Evolutionary conservation across 2,888 invertebrate genomes (phyloP), one percentile per base, ranked within the genome.

Genomic region (Notodonta dromedarius): DNA sequence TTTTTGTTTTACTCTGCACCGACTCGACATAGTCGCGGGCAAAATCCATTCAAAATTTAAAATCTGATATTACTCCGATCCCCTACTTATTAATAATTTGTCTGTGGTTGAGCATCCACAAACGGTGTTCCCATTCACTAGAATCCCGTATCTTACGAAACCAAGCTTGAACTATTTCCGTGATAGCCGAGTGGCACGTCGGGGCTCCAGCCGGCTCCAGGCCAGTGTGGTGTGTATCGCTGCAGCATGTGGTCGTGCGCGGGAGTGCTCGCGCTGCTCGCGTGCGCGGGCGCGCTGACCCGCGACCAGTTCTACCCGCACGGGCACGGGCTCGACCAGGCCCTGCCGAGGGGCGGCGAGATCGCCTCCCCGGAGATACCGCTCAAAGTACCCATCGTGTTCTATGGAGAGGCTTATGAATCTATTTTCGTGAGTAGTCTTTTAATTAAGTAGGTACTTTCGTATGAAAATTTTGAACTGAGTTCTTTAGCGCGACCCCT

Each of bases 351-450:
- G 56, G 94, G 94, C 0, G 94, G 95, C 72, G 96, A 96, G 69
- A 88, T 95, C 14, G 94, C 96, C n/a, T 95, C 96, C 12, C 94
- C 94, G 0, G 96, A 96, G 83, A 89, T 96, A 7, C 80, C 83
- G 4, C 94, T 98, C 2, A 94, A 93, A 78, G 96, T 96, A 48
- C 97, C 98, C 2, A 94, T 98, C 60, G 93, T 95, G 57, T 98
- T 98, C 91, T 98, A 96, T 85, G 97, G 96, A 73, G 95, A 96
- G 71, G 90, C 91, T 67, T 98, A 97, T 86, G 95, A 96, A 61
- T 94, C 95, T 46, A 94, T 98, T 78, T 98, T 94, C 89, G 98
- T 98, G 92, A 98, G 98, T 98, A 79, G 8, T 61, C 61, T 61
- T 67, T 24, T 68, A 13, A 42, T 24, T 24, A 24, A 24, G 24